Conservation (phyloP, 2,888 invertebrate species). For the Lobophora halterata region DNA sequence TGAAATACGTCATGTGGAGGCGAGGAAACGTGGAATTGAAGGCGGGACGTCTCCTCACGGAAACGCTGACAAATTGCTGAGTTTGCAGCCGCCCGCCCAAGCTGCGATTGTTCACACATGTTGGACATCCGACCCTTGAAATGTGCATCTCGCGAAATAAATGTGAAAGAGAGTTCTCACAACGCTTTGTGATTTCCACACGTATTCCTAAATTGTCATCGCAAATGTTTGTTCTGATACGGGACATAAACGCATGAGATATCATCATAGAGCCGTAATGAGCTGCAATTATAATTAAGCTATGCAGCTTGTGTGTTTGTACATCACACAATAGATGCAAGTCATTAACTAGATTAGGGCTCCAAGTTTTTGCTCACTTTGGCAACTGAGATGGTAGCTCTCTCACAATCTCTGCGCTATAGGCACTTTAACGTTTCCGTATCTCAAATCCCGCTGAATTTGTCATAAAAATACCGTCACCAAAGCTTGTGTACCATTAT, state of each 20-base stretch:
- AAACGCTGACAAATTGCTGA: slow-evolving; percentile 59
- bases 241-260: too few relatives aligned
- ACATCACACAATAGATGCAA: slow-evolving; percentile 30
- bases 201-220: too few relatives aligned
- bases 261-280: neutral
- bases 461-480: slow-evolving; percentile 38
- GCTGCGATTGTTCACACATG: slow-evolving; percentile 38
- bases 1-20: slow-evolving; percentile 42
- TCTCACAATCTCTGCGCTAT: slow-evolving; percentile 27
- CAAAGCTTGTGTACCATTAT: slow-evolving; percentile 33
- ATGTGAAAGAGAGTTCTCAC: slow-evolving; percentile 1
- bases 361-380: slow-evolving; percentile 36
- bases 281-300: slow-evolving; percentile 4
- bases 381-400: slow-evolving; percentile 21
- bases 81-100: slow-evolving; percentile 32
- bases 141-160: slow-evolving; percentile 18
- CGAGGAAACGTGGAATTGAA: slow-evolving; percentile 29
- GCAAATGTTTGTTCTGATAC: too few relatives aligned
- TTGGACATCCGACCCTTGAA: slow-evolving; percentile 19
- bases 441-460: slow-evolving; percentile 37
- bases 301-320: slow-evolving; percentile 13
- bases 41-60: slow-evolving; percentile 38
- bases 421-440: slow-evolving; percentile 37
- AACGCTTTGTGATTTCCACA: too few relatives aligned
- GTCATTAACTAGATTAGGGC: slow-evolving; percentile 35